Conservation (phyloP, 2,797 vertebrate species). For the Phalloptychus januarius region DNA sequence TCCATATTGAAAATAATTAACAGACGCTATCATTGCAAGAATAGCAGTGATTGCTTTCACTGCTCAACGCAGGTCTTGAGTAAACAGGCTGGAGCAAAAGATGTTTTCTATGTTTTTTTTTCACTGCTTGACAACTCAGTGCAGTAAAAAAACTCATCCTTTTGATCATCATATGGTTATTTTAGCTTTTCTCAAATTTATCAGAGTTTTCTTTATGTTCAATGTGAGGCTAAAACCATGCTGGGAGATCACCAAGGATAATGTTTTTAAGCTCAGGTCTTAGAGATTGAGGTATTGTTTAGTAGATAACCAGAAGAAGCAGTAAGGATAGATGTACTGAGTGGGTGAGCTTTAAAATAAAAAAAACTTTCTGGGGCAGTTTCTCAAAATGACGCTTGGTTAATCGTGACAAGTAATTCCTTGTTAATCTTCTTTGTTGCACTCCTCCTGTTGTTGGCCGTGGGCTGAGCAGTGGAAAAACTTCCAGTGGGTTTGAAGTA, state of each 20-base stretch:
- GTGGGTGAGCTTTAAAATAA: constrained; percentile 43
- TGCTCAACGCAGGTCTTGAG: constrained; percentile 42
- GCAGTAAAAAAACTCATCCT: constrained; percentile 30
- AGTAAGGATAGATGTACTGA: background rate
- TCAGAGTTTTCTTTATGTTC: constrained; percentile 39
- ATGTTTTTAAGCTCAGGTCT: constrained; percentile 10
- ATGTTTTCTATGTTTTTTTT: constrained; percentile 46
- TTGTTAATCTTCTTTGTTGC: constrained; percentile 74
- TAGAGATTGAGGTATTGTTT: background rate
- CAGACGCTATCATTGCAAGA: constrained; percentile 25
- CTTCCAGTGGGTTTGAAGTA: constrained; percentile 43
- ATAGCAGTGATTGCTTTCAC: constrained; percentile 42
- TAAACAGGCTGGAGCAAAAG: constrained; percentile 44
- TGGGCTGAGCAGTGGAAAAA: constrained; percentile 48
- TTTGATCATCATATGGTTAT: constrained; percentile 69
- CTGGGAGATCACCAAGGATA: constrained; percentile 17
- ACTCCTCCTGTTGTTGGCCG: constrained; percentile 42
- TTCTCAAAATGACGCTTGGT: constrained; percentile 51
- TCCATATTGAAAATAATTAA: constrained; percentile 41
- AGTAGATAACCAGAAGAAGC: background rate
- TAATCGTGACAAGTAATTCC: constrained; percentile 73
- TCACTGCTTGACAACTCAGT: constrained; percentile 55
- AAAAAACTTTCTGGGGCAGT: constrained; percentile 62
- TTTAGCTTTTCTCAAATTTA: constrained; percentile 38
- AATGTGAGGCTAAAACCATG: constrained; percentile 23